These are phyloP conservation scores for Sminthurides aquaticus DNA, from an alignment of 2,888 invertebrate genomes.

Conservation along the genomic window DNA sequence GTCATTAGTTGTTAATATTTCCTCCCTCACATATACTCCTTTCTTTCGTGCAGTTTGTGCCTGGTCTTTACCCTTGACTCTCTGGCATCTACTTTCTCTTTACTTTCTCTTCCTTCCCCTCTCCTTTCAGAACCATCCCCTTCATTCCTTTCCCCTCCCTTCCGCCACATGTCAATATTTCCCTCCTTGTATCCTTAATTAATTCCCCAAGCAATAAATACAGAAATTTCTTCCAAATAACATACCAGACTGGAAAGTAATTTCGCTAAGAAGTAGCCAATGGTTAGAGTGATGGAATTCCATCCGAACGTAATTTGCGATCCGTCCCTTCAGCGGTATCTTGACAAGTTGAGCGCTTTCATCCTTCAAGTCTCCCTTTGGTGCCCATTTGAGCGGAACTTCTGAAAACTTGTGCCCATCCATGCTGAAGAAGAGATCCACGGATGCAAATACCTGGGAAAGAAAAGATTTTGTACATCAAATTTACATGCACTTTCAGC, in stretches of 20 bases:
- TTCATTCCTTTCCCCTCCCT: too few species aligned
- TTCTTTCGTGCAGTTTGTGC: too few species aligned
- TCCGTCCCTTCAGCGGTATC: constrained; percentile 39
- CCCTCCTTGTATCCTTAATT: too few species aligned
- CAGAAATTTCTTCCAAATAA: too few species aligned
- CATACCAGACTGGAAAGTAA: constrained; percentile 52
- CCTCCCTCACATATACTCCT: not conserved
- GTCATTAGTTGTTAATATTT: not conserved
- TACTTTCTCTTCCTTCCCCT: not conserved
- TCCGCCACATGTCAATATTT: too few species aligned
- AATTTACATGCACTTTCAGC: not conserved
- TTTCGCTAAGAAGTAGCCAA: constrained; percentile 55
- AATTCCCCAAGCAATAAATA: too few species aligned
- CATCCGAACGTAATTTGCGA: constrained; percentile 38
- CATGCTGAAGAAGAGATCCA: constrained; percentile 49
- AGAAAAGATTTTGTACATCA: not conserved
- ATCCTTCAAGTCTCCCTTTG: constrained; percentile 42
- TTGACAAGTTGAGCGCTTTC: constrained; percentile 38
- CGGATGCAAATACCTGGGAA: constrained; percentile 49
- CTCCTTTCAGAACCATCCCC: too few species aligned
- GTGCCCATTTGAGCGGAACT: constrained; percentile 45
- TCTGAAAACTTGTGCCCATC: constrained; percentile 49
- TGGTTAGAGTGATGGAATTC: constrained; percentile 45
- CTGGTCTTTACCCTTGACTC: not conserved
- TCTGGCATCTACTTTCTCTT: not conserved